Evolutionary conservation across 2,113 vertebrate species (phyloP).

Genomic region (Lophura nycthemera): DNA sequence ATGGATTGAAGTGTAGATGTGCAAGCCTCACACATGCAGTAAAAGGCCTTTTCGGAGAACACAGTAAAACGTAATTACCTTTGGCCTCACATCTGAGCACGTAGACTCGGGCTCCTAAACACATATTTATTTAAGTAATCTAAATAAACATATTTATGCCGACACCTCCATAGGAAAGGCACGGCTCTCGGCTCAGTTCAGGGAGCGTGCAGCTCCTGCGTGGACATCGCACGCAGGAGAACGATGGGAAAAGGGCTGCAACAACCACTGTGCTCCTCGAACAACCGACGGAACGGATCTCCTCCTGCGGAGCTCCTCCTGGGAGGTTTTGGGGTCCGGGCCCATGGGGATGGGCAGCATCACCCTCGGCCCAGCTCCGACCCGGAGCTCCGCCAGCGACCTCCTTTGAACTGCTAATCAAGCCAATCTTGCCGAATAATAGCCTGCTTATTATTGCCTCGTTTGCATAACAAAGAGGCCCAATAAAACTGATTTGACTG

Average conservation of each 20-base stretch:
- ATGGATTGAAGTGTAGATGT: conserved; percentile 49
- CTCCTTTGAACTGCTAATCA: conserved; percentile 83
- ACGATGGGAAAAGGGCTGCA: neutral
- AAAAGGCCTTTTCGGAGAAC: conserved; percentile 42
- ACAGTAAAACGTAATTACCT: conserved; percentile 57
- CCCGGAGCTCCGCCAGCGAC: conserved; percentile 43
- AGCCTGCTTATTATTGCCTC: conserved; percentile 76
- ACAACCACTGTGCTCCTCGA: neutral
- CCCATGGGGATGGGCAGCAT: neutral
- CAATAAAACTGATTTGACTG: conserved; percentile 79
- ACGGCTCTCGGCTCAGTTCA: neutral
- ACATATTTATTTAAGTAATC: conserved; percentile 70
- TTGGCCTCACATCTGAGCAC: conserved; percentile 68
- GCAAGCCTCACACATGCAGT: conserved; percentile 51
- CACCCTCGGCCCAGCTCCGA: neutral
- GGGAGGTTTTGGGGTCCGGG: neutral
- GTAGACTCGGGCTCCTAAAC: conserved; percentile 48
- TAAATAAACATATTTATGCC: conserved; percentile 70
- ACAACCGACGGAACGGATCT: neutral
- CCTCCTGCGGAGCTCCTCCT: neutral
- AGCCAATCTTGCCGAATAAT: conserved; percentile 81
- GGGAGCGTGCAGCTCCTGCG: neutral
- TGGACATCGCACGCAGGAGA: neutral
- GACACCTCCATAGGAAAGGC: conserved; percentile 62
- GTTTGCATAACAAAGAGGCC: conserved; percentile 84